Base-by-base conservation (phyloP, 2,888 invertebrate species). In the Xestoiulus laeticollis region DNA sequence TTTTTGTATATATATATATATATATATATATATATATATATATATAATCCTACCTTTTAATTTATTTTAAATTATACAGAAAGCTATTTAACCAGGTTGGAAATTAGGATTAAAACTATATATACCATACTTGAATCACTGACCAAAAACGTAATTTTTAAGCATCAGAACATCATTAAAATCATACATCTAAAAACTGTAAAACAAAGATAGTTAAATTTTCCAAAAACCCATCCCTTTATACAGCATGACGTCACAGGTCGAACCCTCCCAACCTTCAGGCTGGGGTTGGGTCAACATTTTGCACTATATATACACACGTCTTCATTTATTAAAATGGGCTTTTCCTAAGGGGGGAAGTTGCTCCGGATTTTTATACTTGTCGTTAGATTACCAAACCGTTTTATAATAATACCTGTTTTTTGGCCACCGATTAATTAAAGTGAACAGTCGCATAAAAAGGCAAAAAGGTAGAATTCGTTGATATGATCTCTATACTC, bases 391-490 rank as follows among this genome's bases (percentile, higher is more conserved):
- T 68, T 26, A 12, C 68, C 10, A 26, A 26, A 4, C 26, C 26
- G 22, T 68, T 68, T 68, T 68, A 68, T 68, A 22, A 68, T 68
- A 68, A 68, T 26, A 68, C 68, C 68, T 68, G 22, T 68, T 68
- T 14, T 48, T 48, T 59, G 6, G 4, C 59, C n/a, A 26, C 22
- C 68, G 68, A 68, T 68, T 68, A 68, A 68, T 68, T 68, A 68
- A 68, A 68, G 68, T 68, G 68, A 68, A 22, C 26, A 68, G 68
- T 26, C 26, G 68, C 26, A 68, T 68, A 26, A 26, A 68, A 68
- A 68, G 68, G 68, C 68, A 68, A 48, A 26, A 26, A 68, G 68
- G 68, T n/a, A 68, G 26, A 68, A 68, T 68, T 68, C 12, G 26
- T 22, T n/a, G 68, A 68, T 68, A 68, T 68, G 68, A 68, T 68